Percentiles rank a stretch among this genome's conserved stretches.
phyloP scores from a whole-genome alignment of 2,797 vertebrate species.

The Chanos chanos region DNA sequence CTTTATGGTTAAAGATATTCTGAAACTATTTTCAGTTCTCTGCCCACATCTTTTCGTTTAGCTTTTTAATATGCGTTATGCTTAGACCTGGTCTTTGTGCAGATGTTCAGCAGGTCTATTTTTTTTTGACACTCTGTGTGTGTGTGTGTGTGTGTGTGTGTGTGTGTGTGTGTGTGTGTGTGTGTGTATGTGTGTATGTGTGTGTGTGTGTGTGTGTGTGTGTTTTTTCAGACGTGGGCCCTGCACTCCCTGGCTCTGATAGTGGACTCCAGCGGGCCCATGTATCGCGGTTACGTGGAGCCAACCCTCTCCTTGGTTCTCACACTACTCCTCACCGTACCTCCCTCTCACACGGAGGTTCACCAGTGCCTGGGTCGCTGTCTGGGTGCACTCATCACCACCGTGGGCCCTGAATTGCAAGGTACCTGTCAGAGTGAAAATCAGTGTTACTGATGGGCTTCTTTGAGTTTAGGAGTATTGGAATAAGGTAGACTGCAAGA shows the following conservation, averaged over 20 bases:
- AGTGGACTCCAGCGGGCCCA: slow-evolving; percentile 97
- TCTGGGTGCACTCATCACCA: slow-evolving; percentile 96
- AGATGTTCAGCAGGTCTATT: too few species aligned
- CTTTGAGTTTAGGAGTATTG: too few species aligned
- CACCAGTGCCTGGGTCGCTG: slow-evolving; percentile 97
- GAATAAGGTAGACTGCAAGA: too few species aligned
- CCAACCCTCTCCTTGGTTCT: slow-evolving; percentile 95
- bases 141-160: background rate
- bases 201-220: background rate
- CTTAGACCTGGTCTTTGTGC: too few species aligned
- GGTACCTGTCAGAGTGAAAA: slow-evolving; percentile 65
- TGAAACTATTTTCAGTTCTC: too few species aligned
- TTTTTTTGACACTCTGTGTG: too few species aligned
- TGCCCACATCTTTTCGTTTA: too few species aligned
- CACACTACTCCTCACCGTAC: slow-evolving; percentile 91
- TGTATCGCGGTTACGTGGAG: slow-evolving; percentile 98
- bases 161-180: background rate
- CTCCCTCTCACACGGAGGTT: slow-evolving; percentile 94
- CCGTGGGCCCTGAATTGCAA: slow-evolving; percentile 95
- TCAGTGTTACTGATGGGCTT: too few species aligned
- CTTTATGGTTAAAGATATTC: too few species aligned
- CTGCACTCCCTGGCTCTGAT: slow-evolving; percentile 97
- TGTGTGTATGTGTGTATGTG: background rate
- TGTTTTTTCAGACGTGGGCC: slow-evolving; percentile 86
- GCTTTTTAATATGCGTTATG: too few species aligned